phyloP scores from a whole-genome alignment of 1,140 invertebrate species.

The Anthonomus grandis region DNA sequence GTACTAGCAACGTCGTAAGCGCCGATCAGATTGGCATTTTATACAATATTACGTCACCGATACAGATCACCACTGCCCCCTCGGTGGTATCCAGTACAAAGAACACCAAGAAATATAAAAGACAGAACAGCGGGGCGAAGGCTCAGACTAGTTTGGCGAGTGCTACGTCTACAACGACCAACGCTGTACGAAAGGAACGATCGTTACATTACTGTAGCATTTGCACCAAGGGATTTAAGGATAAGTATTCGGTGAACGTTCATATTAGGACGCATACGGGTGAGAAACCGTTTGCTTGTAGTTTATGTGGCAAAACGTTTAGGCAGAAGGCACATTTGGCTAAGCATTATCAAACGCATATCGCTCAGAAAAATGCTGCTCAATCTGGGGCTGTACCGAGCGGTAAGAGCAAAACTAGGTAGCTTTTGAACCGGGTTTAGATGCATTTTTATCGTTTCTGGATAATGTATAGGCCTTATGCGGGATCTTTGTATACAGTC shows the following conservation, averaged over 20 bases:
- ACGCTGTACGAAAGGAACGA: slow-evolving; percentile 71
- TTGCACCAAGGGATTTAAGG: slow-evolving; percentile 90
- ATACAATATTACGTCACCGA: slow-evolving; percentile 42
- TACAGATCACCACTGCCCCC: slow-evolving; percentile 47
- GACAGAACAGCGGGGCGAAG: slow-evolving; percentile 47
- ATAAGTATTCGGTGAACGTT: slow-evolving; percentile 90
- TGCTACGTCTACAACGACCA: slow-evolving; percentile 53
- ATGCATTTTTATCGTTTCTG: too few relatives aligned
- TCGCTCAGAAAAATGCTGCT: slow-evolving; percentile 66
- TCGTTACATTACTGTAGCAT: slow-evolving; percentile 87
- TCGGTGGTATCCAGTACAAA: slow-evolving; percentile 56
- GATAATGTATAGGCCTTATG: neutral
- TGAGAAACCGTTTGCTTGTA: slow-evolving; percentile 87
- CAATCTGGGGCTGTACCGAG: slow-evolving; percentile 41
- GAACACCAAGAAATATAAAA: slow-evolving; percentile 53
- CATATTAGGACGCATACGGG: slow-evolving; percentile 88
- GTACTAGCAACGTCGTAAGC: slow-evolving; percentile 50
- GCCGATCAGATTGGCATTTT: slow-evolving; percentile 48
- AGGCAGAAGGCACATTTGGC: slow-evolving; percentile 95
- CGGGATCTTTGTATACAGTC: neutral
- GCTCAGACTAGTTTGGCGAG: slow-evolving; percentile 45
- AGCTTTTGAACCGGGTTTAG: too few relatives aligned
- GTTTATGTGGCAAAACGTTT: slow-evolving; percentile 85
- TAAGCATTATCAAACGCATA: slow-evolving; percentile 96
- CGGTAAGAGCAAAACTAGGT: slow-evolving; percentile 44